Evolutionary conservation across 2,888 invertebrate genomes (phyloP).

Genomic region (Diplolepis rosae): DNA sequence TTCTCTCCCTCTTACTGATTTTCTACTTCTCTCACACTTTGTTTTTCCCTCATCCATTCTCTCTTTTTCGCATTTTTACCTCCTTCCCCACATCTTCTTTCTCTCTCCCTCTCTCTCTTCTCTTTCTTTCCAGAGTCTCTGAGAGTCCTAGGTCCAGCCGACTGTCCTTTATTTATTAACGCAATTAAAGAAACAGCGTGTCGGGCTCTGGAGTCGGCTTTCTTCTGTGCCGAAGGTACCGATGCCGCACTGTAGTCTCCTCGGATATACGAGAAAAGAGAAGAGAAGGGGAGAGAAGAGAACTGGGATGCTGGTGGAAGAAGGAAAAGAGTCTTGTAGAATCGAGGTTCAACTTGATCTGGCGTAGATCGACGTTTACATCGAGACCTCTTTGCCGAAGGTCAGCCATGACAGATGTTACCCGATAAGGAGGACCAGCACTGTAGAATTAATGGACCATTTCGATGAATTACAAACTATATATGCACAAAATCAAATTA

Average conservation of each 20-base stretch:
- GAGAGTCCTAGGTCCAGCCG: constrained; percentile 51
- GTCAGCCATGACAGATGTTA: constrained; percentile 49
- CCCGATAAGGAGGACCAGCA: constrained; percentile 44
- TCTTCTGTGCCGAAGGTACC: constrained; percentile 64
- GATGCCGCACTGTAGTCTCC: constrained; percentile 54
- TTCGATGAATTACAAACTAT: neutral
- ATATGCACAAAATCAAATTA: constrained; percentile 6
- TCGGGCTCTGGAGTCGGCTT: constrained; percentile 66
- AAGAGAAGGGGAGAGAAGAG: constrained; percentile 45
- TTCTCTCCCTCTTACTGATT: no score
- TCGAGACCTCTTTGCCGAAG: constrained; percentile 48
- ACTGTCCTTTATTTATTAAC: constrained; percentile 72
- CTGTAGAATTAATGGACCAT: constrained; percentile 37
- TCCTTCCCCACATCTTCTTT: no score
- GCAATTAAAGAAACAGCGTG: constrained; percentile 73
- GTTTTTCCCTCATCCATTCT: no score
- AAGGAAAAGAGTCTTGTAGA: constrained; percentile 31
- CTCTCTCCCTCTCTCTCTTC: no score
- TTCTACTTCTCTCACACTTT: no score
- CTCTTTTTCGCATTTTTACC: no score
- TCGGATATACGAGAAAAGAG: constrained; percentile 46
- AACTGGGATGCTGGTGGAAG: constrained; percentile 39
- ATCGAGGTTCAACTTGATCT: constrained; percentile 45
- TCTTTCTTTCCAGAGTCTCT: no score
- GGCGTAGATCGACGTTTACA: constrained; percentile 51